Base-by-base conservation (phyloP, 1,140 invertebrate species). In the Piezodorus guildinii region DNA sequence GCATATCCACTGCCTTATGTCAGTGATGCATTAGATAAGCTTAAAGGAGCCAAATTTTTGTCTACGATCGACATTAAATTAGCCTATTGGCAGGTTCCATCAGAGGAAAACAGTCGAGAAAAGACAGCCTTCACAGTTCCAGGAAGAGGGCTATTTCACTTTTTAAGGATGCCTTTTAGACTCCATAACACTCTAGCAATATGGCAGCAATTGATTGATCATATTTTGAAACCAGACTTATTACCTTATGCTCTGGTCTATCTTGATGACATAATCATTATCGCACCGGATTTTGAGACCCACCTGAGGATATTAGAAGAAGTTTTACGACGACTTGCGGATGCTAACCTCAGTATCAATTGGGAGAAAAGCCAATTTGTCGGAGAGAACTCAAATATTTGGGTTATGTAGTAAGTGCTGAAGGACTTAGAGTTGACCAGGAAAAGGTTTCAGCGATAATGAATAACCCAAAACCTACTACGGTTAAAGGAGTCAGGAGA, bases 1-100 rank as follows among this genome's bases (percentile, higher is more conserved):
- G 65, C 65, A 15, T 80, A 73, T 66, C 78, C 78, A 1, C 58
- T 81, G 6, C 78, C 77, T 4, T 63, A 72, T 10, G 75, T 79
- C 72, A 76, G 59, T 68, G 66, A 25, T 30, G 8, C 27, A 30
- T 8, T 30, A 30, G 27, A 30, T 30, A 30, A 30, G 27, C 58
- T 81, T 58, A 68, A 69, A 8, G 68, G 69, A 3, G 67, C 67
- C 0, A 62, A 69, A 21, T 75, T 72, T 49, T 74, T 76, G 19
- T 70, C 70, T 0, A 73, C 72, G 0, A 51, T 75, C 2, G 75
- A 76, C 34, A 44, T 69, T 16, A 67, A 59, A 12, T 21, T 51
- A 0, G 63, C 46, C 0, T 68, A 66, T 30, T 71, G 67, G 64
- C 72, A 77, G 49, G 69, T 76, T 0, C 69, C 70, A 0, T 5